Conservation (phyloP, 2,888 invertebrate species). For the Cryptocephalus primarius region DNA sequence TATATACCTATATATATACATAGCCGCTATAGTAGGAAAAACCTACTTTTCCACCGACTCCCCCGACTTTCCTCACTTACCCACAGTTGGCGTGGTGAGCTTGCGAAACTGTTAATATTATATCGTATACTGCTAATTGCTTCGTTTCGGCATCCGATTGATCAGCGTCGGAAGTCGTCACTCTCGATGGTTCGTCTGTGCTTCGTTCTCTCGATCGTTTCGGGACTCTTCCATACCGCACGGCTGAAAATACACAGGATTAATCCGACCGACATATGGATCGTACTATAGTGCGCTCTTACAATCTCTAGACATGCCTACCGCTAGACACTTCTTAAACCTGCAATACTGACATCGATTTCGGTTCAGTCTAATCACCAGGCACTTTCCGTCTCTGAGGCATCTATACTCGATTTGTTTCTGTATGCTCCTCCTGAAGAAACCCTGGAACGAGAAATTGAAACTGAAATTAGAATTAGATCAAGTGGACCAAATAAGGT, state of each 20-base stretch:
- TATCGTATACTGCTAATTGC: conserved; percentile 63
- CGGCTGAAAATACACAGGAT: conserved; percentile 51
- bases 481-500: no score
- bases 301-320: conserved; percentile 97
- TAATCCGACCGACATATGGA: not conserved
- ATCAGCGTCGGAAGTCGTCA: conserved; percentile 37
- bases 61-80: conserved; percentile 7
- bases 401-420: conserved; percentile 95
- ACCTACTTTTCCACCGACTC: not conserved
- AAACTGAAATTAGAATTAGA: no score
- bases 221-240: conserved; percentile 92
- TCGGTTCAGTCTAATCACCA: conserved; percentile 84
- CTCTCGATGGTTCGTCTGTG: conserved; percentile 40
- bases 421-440: conserved; percentile 91
- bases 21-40: no score
- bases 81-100: conserved; percentile 83
- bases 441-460: conserved; percentile 55
- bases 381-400: conserved; percentile 85
- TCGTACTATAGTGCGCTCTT: conserved; percentile 43
- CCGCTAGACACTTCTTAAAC: conserved; percentile 92
- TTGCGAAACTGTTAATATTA: conserved; percentile 66
- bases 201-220: conserved; percentile 80
- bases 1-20: no score
- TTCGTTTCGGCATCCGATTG: conserved; percentile 36
- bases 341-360: conserved; percentile 95